phyloP scores from a whole-genome alignment of 2,888 invertebrate species.

The Plagodis dolabraria region DNA sequence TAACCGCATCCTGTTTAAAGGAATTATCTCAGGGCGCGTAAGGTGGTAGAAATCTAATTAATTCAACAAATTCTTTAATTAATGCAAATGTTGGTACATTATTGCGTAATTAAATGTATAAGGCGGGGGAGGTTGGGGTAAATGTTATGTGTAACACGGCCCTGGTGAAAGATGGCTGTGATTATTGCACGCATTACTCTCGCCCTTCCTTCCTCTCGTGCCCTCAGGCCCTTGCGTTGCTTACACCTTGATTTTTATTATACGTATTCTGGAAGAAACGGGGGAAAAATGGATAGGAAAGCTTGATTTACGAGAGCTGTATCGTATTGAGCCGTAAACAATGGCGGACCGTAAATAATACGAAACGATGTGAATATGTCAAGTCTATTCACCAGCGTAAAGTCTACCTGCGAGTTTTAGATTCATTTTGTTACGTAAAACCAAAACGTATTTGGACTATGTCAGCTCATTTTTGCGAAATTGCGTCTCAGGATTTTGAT shows the following conservation, averaged over 20 bases:
- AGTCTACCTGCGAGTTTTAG: background rate
- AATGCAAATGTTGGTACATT: conserved; percentile 66
- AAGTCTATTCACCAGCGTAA: conserved; percentile 12
- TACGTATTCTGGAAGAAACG: conserved; percentile 21
- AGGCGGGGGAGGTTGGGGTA: conserved; percentile 54
- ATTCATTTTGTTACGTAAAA: background rate
- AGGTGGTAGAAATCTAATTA: conserved; percentile 44
- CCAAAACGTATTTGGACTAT: background rate
- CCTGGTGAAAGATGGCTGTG: conserved; percentile 69
- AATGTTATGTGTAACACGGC: conserved; percentile 61
- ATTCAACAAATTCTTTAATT: conserved; percentile 59
- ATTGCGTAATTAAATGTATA: conserved; percentile 66
- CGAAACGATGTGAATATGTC: conserved; percentile 18
- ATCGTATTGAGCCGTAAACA: conserved; percentile 30
- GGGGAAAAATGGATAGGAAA: conserved; percentile 26
- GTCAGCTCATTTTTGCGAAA: background rate
- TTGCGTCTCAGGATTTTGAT: too few species aligned
- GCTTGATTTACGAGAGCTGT: conserved; percentile 21
- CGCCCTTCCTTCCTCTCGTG: conserved; percentile 52
- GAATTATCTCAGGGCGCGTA: conserved; percentile 29
- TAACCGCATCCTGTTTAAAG: conserved; percentile 9
- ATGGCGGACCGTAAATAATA: conserved; percentile 23
- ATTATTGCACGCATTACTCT: conserved; percentile 74
- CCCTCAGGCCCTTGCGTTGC: conserved; percentile 43
- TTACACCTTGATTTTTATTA: conserved; percentile 57